These are phyloP conservation scores for Cerceris rybyensis DNA, from an alignment of 2,888 invertebrate species.

Conservation along the genomic window DNA sequence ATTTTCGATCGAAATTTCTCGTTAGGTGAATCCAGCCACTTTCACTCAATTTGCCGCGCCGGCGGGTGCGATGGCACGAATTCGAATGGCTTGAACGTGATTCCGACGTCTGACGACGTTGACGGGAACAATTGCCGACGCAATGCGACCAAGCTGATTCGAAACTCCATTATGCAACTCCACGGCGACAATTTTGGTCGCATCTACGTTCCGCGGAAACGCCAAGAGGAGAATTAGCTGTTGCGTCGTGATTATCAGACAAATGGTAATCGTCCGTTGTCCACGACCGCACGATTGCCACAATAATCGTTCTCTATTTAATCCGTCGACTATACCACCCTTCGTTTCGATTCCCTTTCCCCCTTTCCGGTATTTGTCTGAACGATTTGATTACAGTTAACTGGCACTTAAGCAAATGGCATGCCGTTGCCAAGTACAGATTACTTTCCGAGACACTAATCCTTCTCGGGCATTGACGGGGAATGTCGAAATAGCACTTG, in stretches of 20 bases:
- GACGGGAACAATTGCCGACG: constrained; percentile 50
- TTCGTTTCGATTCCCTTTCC: neutral
- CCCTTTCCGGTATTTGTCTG: constrained; percentile 29
- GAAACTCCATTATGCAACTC: constrained; percentile 48
- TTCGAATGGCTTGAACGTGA: constrained; percentile 28
- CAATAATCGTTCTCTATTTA: constrained; percentile 54
- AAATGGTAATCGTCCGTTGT: constrained; percentile 54
- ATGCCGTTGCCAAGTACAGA: constrained; percentile 25
- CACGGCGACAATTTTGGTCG: constrained; percentile 46
- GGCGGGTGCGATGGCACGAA: constrained; percentile 58
- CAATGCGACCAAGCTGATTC: constrained; percentile 39
- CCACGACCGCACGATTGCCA: constrained; percentile 32
- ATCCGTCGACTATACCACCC: constrained; percentile 24
- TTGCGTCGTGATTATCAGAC: constrained; percentile 51
- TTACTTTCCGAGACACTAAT: constrained; percentile 34
- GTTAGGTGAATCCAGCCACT: constrained; percentile 59
- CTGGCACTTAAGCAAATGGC: constrained; percentile 44
- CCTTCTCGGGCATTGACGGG: neutral
- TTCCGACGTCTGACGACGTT: constrained; percentile 48
- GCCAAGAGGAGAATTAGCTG: constrained; percentile 45
- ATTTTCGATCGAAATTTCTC: too few relatives aligned
- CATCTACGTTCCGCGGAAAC: constrained; percentile 28
- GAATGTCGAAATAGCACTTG: too few relatives aligned
- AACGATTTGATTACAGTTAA: constrained; percentile 49
- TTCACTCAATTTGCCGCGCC: constrained; percentile 79